Percentiles rank a stretch among this genome's conserved stretches.
phyloP scores from a whole-genome alignment of 2,888 invertebrate species.

The Microplitis deprimator region DNA sequence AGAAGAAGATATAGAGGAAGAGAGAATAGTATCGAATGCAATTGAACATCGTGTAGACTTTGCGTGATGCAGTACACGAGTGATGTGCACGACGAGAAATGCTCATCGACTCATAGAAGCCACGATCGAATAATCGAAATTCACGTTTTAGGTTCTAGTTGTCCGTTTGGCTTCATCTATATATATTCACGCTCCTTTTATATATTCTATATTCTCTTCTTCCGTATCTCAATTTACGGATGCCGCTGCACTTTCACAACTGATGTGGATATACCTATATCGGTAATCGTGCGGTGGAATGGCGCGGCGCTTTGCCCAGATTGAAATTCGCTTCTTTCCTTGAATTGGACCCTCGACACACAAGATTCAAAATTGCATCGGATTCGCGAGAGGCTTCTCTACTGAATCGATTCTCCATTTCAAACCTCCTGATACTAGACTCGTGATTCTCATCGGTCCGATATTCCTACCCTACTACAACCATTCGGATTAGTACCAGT shows the following conservation, averaged over 20 bases:
- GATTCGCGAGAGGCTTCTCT: constrained; percentile 23
- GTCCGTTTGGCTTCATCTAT: constrained; percentile 5
- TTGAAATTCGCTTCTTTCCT: constrained; percentile 37
- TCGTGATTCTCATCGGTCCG: background rate
- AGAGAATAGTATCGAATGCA: constrained; percentile 47
- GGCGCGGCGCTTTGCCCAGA: constrained; percentile 19
- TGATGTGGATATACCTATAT: background rate
- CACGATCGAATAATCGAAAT: constrained; percentile 51
- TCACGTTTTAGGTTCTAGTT: constrained; percentile 26
- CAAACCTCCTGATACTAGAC: background rate
- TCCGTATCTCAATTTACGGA: constrained; percentile 14
- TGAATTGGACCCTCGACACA: constrained; percentile 34
- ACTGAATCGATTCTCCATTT: constrained; percentile 16
- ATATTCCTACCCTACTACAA: background rate
- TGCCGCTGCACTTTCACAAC: background rate
- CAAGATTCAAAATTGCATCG: constrained; percentile 36
- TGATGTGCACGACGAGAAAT: constrained; percentile 37
- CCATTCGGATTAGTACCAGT: background rate
- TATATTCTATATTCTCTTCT: constrained; percentile 12
- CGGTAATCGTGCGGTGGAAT: constrained; percentile 3
- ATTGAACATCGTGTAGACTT: constrained; percentile 47
- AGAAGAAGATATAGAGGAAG: background rate
- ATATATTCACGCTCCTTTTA: background rate
- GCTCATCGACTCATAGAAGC: constrained; percentile 44
- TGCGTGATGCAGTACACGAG: constrained; percentile 30